A percentile compares a stretch with the other conserved stretches of the same genome.
These are phyloP conservation scores for Falco rusticolus DNA, from an alignment of 2,797 vertebrate genomes.

Conservation along the genomic window DNA sequence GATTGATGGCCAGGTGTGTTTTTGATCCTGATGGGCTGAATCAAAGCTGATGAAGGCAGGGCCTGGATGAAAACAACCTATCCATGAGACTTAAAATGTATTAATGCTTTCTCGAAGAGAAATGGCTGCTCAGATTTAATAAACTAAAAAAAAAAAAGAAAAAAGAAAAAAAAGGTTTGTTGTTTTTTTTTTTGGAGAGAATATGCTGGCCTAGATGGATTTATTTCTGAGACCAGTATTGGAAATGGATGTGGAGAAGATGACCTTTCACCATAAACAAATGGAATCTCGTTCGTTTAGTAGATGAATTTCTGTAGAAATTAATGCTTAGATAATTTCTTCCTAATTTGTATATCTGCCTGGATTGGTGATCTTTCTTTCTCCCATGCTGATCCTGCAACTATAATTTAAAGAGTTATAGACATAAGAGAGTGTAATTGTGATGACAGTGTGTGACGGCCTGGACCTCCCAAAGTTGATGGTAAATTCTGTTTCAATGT, in stretches of 20 bases:
- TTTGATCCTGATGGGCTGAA: not conserved
- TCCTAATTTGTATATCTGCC: not conserved
- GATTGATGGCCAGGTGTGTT: not conserved
- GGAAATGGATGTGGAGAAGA: not conserved
- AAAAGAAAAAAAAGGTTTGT: too few relatives aligned
- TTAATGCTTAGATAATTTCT: not conserved
- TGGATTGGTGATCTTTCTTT: not conserved
- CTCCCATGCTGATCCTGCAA: not conserved
- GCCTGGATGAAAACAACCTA: not conserved
- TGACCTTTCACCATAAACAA: not conserved
- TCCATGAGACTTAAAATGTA: fast-evolving
- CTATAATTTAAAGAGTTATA: not conserved
- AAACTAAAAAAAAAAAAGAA: not conserved
- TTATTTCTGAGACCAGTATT: not conserved
- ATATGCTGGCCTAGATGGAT: not conserved
- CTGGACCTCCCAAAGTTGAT: not conserved
- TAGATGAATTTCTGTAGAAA: not conserved
- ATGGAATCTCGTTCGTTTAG: not conserved
- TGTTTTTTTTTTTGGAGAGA: not conserved
- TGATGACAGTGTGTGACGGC: not conserved
- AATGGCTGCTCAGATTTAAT: not conserved
- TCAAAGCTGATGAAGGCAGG: not conserved
- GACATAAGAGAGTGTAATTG: not conserved
- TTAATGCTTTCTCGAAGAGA: not conserved
- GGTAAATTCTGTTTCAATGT: not conserved